These are phyloP conservation scores for Oligia latruncula DNA, from an alignment of 2,888 invertebrate species.

Conservation along the genomic window DNA sequence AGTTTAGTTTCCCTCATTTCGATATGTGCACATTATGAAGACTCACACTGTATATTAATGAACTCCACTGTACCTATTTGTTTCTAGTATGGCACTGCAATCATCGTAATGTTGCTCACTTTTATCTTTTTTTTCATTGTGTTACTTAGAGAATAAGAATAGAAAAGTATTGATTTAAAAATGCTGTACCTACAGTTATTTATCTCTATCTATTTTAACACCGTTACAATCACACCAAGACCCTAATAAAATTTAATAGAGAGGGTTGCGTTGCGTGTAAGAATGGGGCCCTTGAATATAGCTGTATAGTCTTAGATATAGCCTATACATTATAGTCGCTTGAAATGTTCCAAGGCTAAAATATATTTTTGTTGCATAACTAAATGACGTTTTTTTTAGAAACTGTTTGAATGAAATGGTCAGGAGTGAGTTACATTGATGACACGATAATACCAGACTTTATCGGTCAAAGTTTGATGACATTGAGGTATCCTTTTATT, in stretches of 20 bases:
- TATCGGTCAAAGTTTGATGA: conserved; percentile 38
- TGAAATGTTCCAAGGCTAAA: conserved; percentile 29
- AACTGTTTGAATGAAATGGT: background rate
- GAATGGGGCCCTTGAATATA: conserved; percentile 18
- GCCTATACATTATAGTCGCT: conserved; percentile 14
- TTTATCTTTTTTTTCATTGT: conserved; percentile 1
- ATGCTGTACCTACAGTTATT: background rate
- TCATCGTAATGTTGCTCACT: conserved; percentile 2
- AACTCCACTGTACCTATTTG: background rate
- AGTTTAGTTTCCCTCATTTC: too few species aligned
- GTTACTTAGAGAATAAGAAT: background rate
- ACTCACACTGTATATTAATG: too few species aligned
- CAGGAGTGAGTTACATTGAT: conserved; percentile 8
- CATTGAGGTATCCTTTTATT: conserved; percentile 42
- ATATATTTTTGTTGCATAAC: conserved; percentile 3
- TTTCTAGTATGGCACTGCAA: conserved; percentile 1
- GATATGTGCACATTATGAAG: too few species aligned
- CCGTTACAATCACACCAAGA: conserved; percentile 19
- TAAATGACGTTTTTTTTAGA: background rate
- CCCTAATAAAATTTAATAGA: conserved; percentile 37
- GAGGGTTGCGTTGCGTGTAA: conserved; percentile 42
- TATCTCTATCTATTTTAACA: conserved; percentile 19
- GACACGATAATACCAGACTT: conserved; percentile 7
- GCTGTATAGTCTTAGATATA: background rate
- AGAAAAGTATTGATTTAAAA: conserved; percentile 6